phyloP scores from a whole-genome alignment of 37 sponge, comb jelly and placozoan species.

The Cliona cf. orientalis region DNA sequence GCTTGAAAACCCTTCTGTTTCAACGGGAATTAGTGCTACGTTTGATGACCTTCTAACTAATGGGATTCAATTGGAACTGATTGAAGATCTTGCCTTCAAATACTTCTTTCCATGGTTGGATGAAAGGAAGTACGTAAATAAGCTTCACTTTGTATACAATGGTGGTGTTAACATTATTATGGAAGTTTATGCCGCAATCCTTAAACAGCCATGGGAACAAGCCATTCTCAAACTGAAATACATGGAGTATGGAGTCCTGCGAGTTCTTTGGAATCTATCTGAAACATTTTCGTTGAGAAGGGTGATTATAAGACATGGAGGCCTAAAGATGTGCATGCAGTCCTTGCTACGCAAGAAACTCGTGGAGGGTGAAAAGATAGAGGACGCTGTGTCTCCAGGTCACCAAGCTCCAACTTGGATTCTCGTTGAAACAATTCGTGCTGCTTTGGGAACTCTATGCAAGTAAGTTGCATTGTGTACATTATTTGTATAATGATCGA shows the following conservation, averaged over 20 bases:
- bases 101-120: conserved; percentile 41
- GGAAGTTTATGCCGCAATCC: not conserved
- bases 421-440: conserved; percentile 18
- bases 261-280: conserved; percentile 35
- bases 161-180: conserved; percentile 20
- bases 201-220: not conserved
- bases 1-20: conserved; percentile 12
- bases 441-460: conserved; percentile 24
- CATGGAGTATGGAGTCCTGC: conserved; percentile 2
- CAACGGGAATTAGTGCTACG: not conserved
- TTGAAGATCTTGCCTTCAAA: conserved; percentile 20
- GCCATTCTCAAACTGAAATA: not conserved
- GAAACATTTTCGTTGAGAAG: conserved; percentile 30
- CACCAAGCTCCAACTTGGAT: not conserved
- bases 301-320: not conserved
- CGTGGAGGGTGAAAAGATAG: conserved; percentile 1
- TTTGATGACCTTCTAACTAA: not conserved
- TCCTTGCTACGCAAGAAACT: conserved; percentile 13
- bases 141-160: conserved; percentile 22
- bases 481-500: not conserved
- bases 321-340: conserved; percentile 29
- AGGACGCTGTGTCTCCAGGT: not conserved
- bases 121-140: conserved; percentile 11
- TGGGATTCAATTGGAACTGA: conserved; percentile 10
- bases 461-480: conserved; percentile 22